These are phyloP conservation scores for Chiloscyllium plagiosum DNA, from an alignment of 2,113 vertebrate species.

Conservation along the genomic window DNA sequence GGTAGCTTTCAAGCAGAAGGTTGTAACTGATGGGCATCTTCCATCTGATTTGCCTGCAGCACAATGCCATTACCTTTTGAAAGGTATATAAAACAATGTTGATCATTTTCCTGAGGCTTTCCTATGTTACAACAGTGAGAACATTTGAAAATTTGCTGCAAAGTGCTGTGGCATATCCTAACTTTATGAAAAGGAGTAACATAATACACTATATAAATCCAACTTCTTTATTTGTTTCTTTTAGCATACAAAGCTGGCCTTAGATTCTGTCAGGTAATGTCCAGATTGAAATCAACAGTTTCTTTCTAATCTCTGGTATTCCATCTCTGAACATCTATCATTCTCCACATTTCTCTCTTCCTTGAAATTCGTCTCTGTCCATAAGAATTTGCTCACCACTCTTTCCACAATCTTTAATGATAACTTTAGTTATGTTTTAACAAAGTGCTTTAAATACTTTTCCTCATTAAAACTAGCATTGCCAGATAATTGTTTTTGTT, in stretches of 20 bases:
- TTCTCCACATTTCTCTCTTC: not conserved
- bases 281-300: not conserved
- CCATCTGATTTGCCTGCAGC: not conserved
- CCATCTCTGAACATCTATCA: not conserved
- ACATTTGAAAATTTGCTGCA: not conserved
- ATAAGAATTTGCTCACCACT: not conserved
- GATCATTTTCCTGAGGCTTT: not conserved
- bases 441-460: not conserved
- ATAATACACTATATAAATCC: not conserved
- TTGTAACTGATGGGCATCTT: not conserved
- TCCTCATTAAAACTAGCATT: not conserved
- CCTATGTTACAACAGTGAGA: not conserved
- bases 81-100: not conserved
- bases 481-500: not conserved
- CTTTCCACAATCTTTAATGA: not conserved
- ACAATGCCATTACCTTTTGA: not conserved
- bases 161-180: not conserved
- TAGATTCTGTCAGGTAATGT: not conserved
- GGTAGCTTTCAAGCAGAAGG: not conserved
- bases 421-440: not conserved
- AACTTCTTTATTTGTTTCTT: too few species aligned
- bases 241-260: too few species aligned
- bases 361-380: not conserved
- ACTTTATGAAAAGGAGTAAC: too few species aligned
- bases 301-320: not conserved